Percentiles rank a stretch among this genome's conserved stretches.
Conservation (phyloP, 2,113 vertebrate species). For the Campylorhamphus procurvoides region DNA sequence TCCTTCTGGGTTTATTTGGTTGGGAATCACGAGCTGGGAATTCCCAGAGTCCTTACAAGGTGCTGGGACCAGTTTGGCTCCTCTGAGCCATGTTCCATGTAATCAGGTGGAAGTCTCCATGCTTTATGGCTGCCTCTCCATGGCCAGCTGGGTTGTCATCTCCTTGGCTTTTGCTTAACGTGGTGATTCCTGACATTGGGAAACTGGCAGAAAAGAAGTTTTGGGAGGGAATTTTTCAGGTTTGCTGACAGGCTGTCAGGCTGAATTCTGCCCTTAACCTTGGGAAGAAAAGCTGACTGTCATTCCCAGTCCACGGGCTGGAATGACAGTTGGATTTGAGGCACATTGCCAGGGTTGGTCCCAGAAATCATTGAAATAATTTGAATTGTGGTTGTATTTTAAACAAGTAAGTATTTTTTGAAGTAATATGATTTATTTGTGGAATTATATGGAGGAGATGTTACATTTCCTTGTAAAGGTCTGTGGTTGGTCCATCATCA, state of each 20-base stretch:
- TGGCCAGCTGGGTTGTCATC: slow-evolving; percentile 69
- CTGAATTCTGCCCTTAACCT: slow-evolving; percentile 76
- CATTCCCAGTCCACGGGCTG: slow-evolving; percentile 73
- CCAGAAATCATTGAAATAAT: neutral
- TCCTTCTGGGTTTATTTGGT: too few species aligned
- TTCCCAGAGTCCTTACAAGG: neutral
- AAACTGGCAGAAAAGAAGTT: slow-evolving; percentile 76
- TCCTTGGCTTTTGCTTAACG: slow-evolving; percentile 43
- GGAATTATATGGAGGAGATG: neutral
- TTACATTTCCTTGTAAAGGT: accelerated
- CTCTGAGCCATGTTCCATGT: neutral
- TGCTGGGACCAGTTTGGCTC: neutral
- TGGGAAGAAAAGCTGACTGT: slow-evolving; percentile 76
- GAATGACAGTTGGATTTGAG: slow-evolving; percentile 57
- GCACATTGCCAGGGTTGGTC: neutral
- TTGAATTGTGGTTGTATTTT: neutral
- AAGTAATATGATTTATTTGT: neutral
- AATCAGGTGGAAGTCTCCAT: slow-evolving; percentile 1
- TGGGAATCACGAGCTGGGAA: neutral
- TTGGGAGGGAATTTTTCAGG: slow-evolving; percentile 77
- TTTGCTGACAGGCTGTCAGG: slow-evolving; percentile 84
- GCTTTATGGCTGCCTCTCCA: slow-evolving; percentile 42
- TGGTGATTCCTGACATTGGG: slow-evolving; percentile 62
- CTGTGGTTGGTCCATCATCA: accelerated
- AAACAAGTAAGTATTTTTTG: neutral